Percentiles rank a stretch among this genome's conserved stretches.
These are phyloP conservation scores for Drosophila rufa DNA, from an alignment of 1,140 invertebrate species.

Conservation along the genomic window DNA sequence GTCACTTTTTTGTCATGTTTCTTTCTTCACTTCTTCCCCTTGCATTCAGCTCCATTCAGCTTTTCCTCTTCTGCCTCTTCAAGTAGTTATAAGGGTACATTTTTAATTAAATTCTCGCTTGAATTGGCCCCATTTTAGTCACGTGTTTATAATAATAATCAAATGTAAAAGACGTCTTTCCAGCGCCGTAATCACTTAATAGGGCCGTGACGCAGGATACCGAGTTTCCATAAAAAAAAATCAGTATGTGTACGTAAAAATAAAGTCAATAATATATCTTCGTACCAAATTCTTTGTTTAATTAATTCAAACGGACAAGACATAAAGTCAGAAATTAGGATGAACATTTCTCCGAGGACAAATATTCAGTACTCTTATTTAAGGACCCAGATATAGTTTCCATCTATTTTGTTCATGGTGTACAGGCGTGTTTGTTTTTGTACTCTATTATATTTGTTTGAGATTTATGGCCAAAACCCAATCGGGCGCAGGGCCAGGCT, in stretches of 20 bases:
- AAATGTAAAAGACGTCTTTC: conserved; percentile 49
- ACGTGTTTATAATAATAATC: conserved; percentile 84
- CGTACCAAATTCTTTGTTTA: no score
- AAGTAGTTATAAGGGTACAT: conserved; percentile 60
- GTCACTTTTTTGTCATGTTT: conserved; percentile 50
- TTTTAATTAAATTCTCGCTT: conserved; percentile 81
- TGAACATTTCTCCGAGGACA: no score
- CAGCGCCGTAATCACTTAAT: conserved; percentile 34
- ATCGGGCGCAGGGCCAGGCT: conserved; percentile 27
- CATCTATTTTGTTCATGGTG: neutral
- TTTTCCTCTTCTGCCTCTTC: conserved; percentile 5
- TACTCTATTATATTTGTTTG: conserved; percentile 18
- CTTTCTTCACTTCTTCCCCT: neutral
- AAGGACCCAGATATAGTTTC: neutral
- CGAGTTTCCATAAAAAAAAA: neutral
- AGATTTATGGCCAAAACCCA: conserved; percentile 48
- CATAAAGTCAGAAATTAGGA: neutral
- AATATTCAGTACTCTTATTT: neutral
- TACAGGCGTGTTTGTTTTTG: neutral
- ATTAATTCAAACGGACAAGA: neutral
- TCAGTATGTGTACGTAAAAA: neutral
- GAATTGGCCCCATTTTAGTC: conserved; percentile 76
- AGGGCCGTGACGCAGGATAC: conserved; percentile 43
- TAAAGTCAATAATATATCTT: neutral
- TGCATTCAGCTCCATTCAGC: conserved; percentile 10